A percentile compares a stretch with the other conserved stretches of the same genome.
phyloP scores from a whole-genome alignment of 2,888 invertebrate species.

The Amphipoea oculea region DNA sequence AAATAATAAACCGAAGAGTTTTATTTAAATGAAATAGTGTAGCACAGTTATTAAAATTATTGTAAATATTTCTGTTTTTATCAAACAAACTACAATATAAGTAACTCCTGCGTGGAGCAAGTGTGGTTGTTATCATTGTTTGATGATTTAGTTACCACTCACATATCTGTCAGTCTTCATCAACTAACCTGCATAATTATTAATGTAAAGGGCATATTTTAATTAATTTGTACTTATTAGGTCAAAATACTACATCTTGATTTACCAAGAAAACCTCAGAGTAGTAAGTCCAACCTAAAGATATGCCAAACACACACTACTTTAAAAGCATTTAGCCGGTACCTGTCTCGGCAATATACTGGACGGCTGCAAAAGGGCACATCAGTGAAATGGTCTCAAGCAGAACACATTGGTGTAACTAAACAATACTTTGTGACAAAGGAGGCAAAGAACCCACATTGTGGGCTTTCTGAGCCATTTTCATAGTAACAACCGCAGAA shows the following conservation, averaged over 20 bases:
- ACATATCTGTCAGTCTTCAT: slow-evolving; percentile 31
- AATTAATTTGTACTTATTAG: slow-evolving; percentile 64
- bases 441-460: background rate
- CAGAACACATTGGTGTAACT: slow-evolving; percentile 1
- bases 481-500: slow-evolving; percentile 11
- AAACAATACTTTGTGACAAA: slow-evolving; percentile 34
- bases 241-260: slow-evolving; percentile 59
- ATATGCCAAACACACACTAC: slow-evolving; percentile 14
- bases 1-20: slow-evolving; percentile 2
- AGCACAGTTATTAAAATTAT: slow-evolving; percentile 15
- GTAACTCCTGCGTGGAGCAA: background rate
- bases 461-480: background rate
- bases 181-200: slow-evolving; percentile 29
- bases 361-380: background rate
- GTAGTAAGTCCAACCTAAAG: slow-evolving; percentile 56
- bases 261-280: slow-evolving; percentile 59
- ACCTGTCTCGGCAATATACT: slow-evolving; percentile 1
- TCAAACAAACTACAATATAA: slow-evolving; percentile 6
- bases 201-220: slow-evolving; percentile 33
- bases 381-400: slow-evolving; percentile 11
- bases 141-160: slow-evolving; percentile 20
- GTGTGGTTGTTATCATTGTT: slow-evolving; percentile 1
- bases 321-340: slow-evolving; percentile 12
- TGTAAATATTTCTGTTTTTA: slow-evolving; percentile 16
- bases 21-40: slow-evolving; percentile 18